Base-by-base conservation (phyloP, 2,888 invertebrate species). In the Magallana nippona region DNA sequence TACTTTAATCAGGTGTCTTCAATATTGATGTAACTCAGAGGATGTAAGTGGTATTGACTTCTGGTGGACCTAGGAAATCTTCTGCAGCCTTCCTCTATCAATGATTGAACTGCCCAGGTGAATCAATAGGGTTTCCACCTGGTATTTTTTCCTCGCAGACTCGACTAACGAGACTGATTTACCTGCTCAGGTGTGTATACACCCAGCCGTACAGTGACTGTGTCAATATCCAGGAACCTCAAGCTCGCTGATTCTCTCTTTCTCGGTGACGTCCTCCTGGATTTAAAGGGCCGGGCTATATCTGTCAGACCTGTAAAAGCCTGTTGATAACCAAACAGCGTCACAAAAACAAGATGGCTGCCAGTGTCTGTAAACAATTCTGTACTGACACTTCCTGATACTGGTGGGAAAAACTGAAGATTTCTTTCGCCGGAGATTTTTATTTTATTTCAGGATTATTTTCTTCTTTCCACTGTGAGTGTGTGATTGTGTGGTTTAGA, bases 291-390 rank as follows among this genome's bases (percentile, higher is more conserved):
- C 32, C 22, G 27, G 58, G 44, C 55, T 2, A 80, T 78, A 27
- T 22, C 80, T 57, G 57, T 57, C 57, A 80, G 71, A 82, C 84
- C 78, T 84, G 84, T 81, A 62, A 63, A 63, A 78, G 56, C 84
- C 62, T 79, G 85, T 85, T 85, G 85, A 83, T 82, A 85, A 85
- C 85, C 78, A 83, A 80, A 63, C 81, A 82, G 85, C 85, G 85
- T 85, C 85, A 85, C 82, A 82, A 82, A 60, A 82, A 63, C 78
- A 85, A 85, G 82, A 85, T 85, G 85, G 85, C 85, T 55, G 85
- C 79, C 82, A 22, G 15, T 71, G 27, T 63, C 82, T 32, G 27
- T 62, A 60, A 71, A 71, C 63, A 57, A 44, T 55, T 58, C 55
- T 22, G 8, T 44, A 44, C 19, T 19, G 17, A 13, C 77, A 85